Base-by-base conservation (phyloP, 2,888 invertebrate genomes). In the Epirrita christyi region DNA sequence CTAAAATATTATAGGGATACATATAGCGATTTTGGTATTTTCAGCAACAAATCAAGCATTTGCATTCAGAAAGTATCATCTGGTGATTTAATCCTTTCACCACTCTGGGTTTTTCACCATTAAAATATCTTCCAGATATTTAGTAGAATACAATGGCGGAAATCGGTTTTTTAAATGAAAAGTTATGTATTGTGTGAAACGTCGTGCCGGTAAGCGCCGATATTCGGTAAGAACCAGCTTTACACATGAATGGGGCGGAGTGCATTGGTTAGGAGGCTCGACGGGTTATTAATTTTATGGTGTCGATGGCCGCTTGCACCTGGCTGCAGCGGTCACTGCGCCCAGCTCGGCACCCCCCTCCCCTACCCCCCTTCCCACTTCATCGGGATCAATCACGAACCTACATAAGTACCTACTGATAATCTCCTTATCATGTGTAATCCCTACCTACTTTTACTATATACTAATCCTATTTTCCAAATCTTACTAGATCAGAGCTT, bases 201-300 rank as follows among this genome's bases (percentile, higher is more conserved):
- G 32, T 7, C 8, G 32, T 32, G 8, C 32, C n/a, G 10, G 36
- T 36, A 36, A 36, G 11, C 36, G 11, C 36, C 36, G 11, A 36
- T 51, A 32, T 36, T 36, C 42, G 41, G 73, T 78, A 78, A 76
- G 83, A 41, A 10, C n/a, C 41, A 10, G 41, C 27, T 50, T 50
- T 9, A 5, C 5, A 76, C 73, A 71, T 83, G 76, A 80, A 78
- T 15, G 34, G 21, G 13, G 5, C 42, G 78, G 80, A 83, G 86
- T 86, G 87, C 89, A 88, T 85, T 81, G 87, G 84, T 83, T 84
- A 79, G 85, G 80, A 87, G 83, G 83, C 85, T 81, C 86, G 88
- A 86, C 91, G 86, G 85, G 90, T 90, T 91, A 90, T 91, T 89
- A 90, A 90, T 91, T 91, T 91, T 89, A 91, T 89, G 88, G 90